Conservation (phyloP, 35 echinoderm and acorn worm species). For the Acanthaster planci region DNA sequence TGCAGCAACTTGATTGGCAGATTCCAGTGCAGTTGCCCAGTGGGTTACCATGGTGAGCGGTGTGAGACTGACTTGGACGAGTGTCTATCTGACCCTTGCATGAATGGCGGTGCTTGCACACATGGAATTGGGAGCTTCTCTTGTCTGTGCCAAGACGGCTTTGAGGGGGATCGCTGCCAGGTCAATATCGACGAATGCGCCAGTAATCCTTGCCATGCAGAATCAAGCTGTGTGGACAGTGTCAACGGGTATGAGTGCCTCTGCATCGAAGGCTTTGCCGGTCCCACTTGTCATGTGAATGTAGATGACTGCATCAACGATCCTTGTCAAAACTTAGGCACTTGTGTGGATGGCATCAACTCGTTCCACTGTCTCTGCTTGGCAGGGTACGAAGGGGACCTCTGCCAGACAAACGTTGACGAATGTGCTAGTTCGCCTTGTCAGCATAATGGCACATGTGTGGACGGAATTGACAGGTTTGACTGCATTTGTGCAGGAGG, state of each 20-base stretch:
- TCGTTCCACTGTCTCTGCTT: slow-evolving; percentile 54
- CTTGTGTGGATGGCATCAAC: slow-evolving; percentile 53
- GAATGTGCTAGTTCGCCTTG: slow-evolving; percentile 46
- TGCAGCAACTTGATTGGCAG: slow-evolving; percentile 52
- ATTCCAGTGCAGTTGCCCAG: slow-evolving; percentile 49
- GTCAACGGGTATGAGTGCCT: slow-evolving; percentile 40
- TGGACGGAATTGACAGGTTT: slow-evolving; percentile 54
- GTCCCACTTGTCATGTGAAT: slow-evolving; percentile 57
- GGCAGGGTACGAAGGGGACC: slow-evolving; percentile 38
- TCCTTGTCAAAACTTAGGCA: slow-evolving; percentile 70
- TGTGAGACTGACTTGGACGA: slow-evolving; percentile 72
- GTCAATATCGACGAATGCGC: slow-evolving; percentile 69
- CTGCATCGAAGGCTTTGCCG: slow-evolving; percentile 45
- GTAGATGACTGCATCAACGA: slow-evolving; percentile 58
- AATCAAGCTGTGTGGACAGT: slow-evolving; percentile 43
- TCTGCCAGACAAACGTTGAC: slow-evolving; percentile 52
- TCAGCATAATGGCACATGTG: slow-evolving; percentile 53
- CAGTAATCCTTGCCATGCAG: slow-evolving; percentile 60
- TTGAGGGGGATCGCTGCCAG: slow-evolving; percentile 53
- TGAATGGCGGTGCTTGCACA: slow-evolving; percentile 55
- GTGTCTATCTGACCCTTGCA: slow-evolving; percentile 61
- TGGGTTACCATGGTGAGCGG: slow-evolving; percentile 43
- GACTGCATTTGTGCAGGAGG: slow-evolving; percentile 46
- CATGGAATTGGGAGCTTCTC: slow-evolving; percentile 51
- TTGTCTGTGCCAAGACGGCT: slow-evolving; percentile 46